These are phyloP conservation scores for Melanotus villosus DNA, from an alignment of 2,888 invertebrate species.

Conservation along the genomic window DNA sequence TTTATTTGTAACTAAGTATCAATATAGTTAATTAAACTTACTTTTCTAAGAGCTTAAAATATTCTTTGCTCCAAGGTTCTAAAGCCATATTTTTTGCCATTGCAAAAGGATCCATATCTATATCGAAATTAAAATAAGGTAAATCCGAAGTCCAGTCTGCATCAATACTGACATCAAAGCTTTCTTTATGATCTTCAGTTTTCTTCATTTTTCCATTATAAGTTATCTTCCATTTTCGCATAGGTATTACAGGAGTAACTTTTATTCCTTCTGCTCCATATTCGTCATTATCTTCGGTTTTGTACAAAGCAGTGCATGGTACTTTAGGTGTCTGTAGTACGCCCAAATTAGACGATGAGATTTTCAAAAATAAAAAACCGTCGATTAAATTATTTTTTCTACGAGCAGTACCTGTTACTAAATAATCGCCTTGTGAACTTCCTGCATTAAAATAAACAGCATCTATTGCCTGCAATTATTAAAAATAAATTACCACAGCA, in stretches of 20 bases:
- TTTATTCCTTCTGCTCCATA: constrained; percentile 76
- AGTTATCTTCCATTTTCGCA: constrained; percentile 74
- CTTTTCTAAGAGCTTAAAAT: constrained; percentile 76
- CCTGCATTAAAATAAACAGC: constrained; percentile 76
- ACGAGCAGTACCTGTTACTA: constrained; percentile 75
- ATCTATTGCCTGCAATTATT: constrained; percentile 76
- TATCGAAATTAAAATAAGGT: constrained; percentile 78
- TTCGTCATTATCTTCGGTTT: constrained; percentile 68
- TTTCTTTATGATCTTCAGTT: constrained; percentile 65
- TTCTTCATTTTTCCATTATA: constrained; percentile 78
- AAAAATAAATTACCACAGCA: not conserved
- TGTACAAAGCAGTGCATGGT: constrained; percentile 74
- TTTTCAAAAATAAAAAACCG: constrained; percentile 73
- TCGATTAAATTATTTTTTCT: constrained; percentile 73
- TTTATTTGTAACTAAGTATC: no score
- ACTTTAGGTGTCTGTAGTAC: constrained; percentile 73
- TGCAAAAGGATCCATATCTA: constrained; percentile 73
- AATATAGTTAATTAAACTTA: constrained; percentile 66
- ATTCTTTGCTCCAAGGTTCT: constrained; percentile 78
- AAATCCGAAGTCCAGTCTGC: constrained; percentile 75
- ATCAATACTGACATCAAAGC: constrained; percentile 72
- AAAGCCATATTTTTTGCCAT: constrained; percentile 77
- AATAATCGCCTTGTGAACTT: constrained; percentile 72
- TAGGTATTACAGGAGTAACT: constrained; percentile 70
- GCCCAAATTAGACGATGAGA: constrained; percentile 64